A percentile compares a stretch with the other conserved stretches of the same genome.
Conservation (phyloP, 2,113 vertebrate genomes). For the Thinocorus orbignyianus region DNA sequence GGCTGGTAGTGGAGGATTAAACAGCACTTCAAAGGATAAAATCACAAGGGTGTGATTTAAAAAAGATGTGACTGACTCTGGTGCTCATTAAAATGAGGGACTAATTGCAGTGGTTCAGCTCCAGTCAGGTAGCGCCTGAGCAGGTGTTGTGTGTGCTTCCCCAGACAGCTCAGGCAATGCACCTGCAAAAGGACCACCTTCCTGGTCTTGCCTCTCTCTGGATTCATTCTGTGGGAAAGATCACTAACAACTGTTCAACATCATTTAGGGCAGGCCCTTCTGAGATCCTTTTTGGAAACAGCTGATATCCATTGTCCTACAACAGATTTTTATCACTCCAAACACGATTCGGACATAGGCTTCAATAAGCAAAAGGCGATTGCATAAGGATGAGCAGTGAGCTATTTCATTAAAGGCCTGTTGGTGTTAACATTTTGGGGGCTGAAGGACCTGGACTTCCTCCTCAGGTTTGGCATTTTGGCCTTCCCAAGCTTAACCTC, state of each 20-base stretch:
- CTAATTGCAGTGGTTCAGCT: constrained; percentile 56
- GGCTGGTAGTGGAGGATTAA: background rate
- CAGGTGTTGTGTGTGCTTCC: constrained; percentile 38
- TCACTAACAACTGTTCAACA: background rate
- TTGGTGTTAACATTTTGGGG: background rate
- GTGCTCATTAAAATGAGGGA: constrained; percentile 55
- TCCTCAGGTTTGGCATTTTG: background rate
- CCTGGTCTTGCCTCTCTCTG: background rate
- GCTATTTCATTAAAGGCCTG: background rate
- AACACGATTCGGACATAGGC: background rate
- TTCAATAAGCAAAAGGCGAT: background rate
- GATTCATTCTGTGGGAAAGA: background rate
- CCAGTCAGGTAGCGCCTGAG: constrained; percentile 29
- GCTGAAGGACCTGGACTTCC: background rate
- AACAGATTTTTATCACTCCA: background rate
- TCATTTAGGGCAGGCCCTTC: background rate
- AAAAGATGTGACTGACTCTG: constrained; percentile 56
- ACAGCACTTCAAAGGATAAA: constrained; percentile 30
- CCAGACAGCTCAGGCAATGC: constrained; percentile 23
- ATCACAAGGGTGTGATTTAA: constrained; percentile 42
- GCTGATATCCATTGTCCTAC: background rate
- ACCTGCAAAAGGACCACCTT: constrained; percentile 34
- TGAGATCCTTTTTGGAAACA: background rate
- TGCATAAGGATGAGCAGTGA: background rate
- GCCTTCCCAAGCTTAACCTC: background rate